A percentile compares a stretch with the other conserved stretches of the same genome.
Evolutionary conservation across 1,140 invertebrate species (phyloP).

Genomic region (Stenopsyche tienmushanensis): DNA sequence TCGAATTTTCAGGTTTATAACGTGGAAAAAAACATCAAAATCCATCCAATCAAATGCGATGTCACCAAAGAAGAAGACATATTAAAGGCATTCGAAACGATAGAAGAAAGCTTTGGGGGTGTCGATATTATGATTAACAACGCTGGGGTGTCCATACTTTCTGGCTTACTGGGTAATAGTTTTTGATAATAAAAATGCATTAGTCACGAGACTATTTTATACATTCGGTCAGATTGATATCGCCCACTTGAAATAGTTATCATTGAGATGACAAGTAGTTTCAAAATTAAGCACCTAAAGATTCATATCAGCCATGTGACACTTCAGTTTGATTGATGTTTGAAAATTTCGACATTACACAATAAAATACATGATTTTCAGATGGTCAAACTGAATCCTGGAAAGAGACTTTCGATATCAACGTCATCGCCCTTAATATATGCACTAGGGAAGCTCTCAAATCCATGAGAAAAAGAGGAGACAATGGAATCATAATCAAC

Average conservation of each 20-base stretch:
- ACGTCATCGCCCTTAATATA: constrained; percentile 65
- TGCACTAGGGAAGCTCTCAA: constrained; percentile 66
- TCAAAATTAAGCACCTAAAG: no score
- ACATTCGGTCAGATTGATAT: not conserved
- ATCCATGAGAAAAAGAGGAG: constrained; percentile 64
- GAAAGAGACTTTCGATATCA: constrained; percentile 61
- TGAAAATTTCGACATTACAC: not conserved
- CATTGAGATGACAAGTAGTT: no score
- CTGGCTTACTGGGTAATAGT: constrained; percentile 20
- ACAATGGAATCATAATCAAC: constrained; percentile 71
- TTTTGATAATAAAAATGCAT: not conserved
- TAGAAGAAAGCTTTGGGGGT: constrained; percentile 59
- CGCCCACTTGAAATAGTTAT: not conserved
- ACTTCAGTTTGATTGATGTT: not conserved
- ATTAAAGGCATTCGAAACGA: constrained; percentile 60
- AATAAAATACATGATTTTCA: constrained; percentile 3
- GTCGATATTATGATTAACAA: constrained; percentile 71
- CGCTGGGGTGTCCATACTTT: constrained; percentile 54
- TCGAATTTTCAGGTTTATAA: constrained; percentile 8
- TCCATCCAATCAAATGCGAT: constrained; percentile 57
- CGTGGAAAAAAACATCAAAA: constrained; percentile 38
- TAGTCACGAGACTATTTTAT: not conserved
- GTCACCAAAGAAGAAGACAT: constrained; percentile 64
- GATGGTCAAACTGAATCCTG: constrained; percentile 31
- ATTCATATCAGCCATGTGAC: no score